These are phyloP conservation scores for Vespertilio murinus DNA, from an alignment of 2,797 vertebrate species.

Conservation along the genomic window DNA sequence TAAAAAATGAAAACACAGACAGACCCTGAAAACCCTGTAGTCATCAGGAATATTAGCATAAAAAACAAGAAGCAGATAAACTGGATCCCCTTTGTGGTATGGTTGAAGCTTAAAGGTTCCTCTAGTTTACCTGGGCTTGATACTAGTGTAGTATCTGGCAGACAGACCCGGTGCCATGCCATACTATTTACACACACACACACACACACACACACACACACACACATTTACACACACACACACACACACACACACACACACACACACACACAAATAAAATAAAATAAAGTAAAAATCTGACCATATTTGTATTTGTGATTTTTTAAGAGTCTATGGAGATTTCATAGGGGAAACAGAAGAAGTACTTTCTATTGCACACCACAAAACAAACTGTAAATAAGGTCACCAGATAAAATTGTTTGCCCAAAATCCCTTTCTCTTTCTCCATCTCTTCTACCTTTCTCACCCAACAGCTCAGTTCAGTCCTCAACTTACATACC, in stretches of 20 bases:
- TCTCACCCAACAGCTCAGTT: not conserved
- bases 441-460: not conserved
- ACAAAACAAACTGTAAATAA: not conserved
- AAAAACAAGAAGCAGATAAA: constrained; percentile 20
- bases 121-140: not conserved
- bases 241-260: not conserved
- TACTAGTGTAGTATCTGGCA: not conserved
- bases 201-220: not conserved
- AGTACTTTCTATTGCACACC: not conserved
- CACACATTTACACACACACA: not conserved
- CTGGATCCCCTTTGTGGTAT: not conserved
- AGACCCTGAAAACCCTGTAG: not conserved
- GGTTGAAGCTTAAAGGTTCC: no score
- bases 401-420: not conserved
- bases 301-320: not conserved
- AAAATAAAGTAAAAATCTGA: not conserved
- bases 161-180: not conserved
- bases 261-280: not conserved
- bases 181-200: not conserved
- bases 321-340: not conserved
- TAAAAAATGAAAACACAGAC: constrained; percentile 17
- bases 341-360: constrained; percentile 18
- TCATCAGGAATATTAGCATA: not conserved
- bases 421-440: not conserved
- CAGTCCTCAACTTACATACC: not conserved